Evolutionary conservation across 2,888 invertebrate genomes (phyloP), one percentile per base, ranked within the genome.

Genomic region (Harpalus rubripes): DNA sequence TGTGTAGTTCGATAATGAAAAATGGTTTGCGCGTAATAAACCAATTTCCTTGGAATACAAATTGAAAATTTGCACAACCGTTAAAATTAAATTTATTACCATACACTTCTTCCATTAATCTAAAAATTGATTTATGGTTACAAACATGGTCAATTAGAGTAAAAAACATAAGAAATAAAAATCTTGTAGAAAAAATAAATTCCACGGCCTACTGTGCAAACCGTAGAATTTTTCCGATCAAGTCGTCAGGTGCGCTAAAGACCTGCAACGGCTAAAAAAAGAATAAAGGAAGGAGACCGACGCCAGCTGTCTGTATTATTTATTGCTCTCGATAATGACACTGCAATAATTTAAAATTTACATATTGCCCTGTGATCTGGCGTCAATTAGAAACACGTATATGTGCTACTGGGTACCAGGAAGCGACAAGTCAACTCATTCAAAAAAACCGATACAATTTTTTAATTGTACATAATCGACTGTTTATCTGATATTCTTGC

Each of bases 341-440:
- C 76, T 76, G 84, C 84, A 84, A 84, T 84, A 78, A 84, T 84
- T 78, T 79, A 63, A 79, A 84, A 84, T 84, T 84, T 65, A 84
- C 84, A 84, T 84, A 84, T 63, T 39, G 32, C 65, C 81, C 52
- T 59, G 63, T 56, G 68, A 81, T 81, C 65, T 81, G 68, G 68
- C 63, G 61, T 65, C 81, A 81, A 68, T 81, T 81, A 81, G 52
- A 81, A 16, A 44, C 81, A 81, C 81, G 18, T 81, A 81, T 63
- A 63, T 81, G 65, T 65, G 81, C 81, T 68, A 81, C 81, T 44
- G 81, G 52, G 56, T 32, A 59, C 26, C 59, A 81, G 81, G 81
- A 81, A 81, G 44, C 63, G 18, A 63, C 63, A 63, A 63, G 81
- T 81, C 63, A 63, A 63, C 65, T 81, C 61, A 81, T 32, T 18